Conservation (phyloP, 2,797 vertebrate species). For the Melopsittacus undulatus region DNA sequence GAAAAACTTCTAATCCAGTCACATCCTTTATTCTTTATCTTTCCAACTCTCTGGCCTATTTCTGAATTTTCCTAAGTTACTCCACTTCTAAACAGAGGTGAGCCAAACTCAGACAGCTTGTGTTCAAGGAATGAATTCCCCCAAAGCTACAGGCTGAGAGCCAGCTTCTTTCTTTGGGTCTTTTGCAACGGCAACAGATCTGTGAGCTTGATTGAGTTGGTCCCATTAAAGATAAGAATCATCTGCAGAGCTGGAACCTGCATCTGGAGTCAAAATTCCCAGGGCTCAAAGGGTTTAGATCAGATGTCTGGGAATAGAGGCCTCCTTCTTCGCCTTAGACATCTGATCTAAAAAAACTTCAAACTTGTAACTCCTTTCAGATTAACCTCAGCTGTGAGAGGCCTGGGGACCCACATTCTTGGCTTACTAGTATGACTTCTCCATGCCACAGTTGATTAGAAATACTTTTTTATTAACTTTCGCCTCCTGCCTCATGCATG, state of each 20-base stretch:
- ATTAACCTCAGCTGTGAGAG: slow-evolving; percentile 58
- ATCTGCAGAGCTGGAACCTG: slow-evolving; percentile 49
- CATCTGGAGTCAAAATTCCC: slow-evolving; percentile 53
- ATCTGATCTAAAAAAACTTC: slow-evolving; percentile 52
- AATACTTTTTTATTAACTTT: slow-evolving; percentile 72
- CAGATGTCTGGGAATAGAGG: slow-evolving; percentile 52
- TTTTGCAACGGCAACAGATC: slow-evolving; percentile 24
- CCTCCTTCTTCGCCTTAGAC: slow-evolving; percentile 18
- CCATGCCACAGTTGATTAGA: slow-evolving; percentile 58
- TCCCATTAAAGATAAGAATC: slow-evolving; percentile 51
- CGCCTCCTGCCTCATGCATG: slow-evolving; percentile 55
- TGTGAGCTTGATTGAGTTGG: background rate
- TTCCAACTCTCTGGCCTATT: background rate
- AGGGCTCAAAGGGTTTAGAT: slow-evolving; percentile 39
- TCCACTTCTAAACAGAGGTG: background rate
- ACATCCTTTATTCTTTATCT: background rate
- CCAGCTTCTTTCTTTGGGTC: background rate
- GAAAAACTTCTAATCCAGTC: background rate
- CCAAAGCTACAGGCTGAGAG: background rate
- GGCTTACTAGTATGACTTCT: slow-evolving; percentile 50
- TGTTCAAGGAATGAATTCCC: background rate
- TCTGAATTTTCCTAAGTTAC: background rate
- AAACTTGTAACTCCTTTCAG: slow-evolving; percentile 24
- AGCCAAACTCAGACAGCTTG: background rate
- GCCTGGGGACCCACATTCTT: slow-evolving; percentile 65